Evolutionary conservation across 92 coral and sea anemone genomes (phyloP).

Genomic region (Epizoanthus illoricatus): DNA sequence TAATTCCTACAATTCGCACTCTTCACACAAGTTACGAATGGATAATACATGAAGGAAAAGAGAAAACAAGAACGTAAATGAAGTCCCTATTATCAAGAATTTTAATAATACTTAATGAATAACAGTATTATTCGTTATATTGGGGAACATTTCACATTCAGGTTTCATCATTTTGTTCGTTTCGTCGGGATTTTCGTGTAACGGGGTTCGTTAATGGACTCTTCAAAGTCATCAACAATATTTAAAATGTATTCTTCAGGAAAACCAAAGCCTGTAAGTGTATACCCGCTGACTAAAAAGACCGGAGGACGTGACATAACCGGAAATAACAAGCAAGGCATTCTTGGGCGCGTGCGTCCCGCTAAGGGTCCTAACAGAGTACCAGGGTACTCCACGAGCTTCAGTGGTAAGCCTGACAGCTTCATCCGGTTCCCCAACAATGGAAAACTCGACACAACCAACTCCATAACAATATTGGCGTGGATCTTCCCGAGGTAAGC

Average conservation of each 20-base stretch:
- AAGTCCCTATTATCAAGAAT: too few relatives aligned
- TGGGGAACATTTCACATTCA: too few relatives aligned
- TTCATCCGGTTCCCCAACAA: slow-evolving; percentile 75
- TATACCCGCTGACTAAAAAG: slow-evolving; percentile 60
- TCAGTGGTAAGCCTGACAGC: slow-evolving; percentile 71
- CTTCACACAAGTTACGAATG: too few relatives aligned
- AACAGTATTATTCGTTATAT: too few relatives aligned
- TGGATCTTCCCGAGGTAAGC: slow-evolving; percentile 69
- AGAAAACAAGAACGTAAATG: too few relatives aligned
- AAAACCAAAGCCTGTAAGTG: slow-evolving; percentile 52
- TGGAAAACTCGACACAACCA: slow-evolving; percentile 68
- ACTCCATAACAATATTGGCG: slow-evolving; percentile 72
- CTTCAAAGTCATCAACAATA: not conserved
- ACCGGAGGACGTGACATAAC: slow-evolving; percentile 61
- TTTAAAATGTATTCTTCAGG: not conserved
- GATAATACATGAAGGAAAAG: too few relatives aligned
- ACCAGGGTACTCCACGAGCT: slow-evolving; percentile 55
- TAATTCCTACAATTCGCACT: too few relatives aligned
- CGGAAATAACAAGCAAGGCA: slow-evolving; percentile 62
- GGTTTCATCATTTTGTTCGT: too few relatives aligned
- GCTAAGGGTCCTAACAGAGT: slow-evolving; percentile 72
- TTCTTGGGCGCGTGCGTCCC: slow-evolving; percentile 53
- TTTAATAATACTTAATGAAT: too few relatives aligned
- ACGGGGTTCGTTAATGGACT: too few relatives aligned
- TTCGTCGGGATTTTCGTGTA: too few relatives aligned